Evolutionary conservation across 2,797 vertebrate genomes (phyloP).

Genomic region (Neosilurus mollespiculum): DNA sequence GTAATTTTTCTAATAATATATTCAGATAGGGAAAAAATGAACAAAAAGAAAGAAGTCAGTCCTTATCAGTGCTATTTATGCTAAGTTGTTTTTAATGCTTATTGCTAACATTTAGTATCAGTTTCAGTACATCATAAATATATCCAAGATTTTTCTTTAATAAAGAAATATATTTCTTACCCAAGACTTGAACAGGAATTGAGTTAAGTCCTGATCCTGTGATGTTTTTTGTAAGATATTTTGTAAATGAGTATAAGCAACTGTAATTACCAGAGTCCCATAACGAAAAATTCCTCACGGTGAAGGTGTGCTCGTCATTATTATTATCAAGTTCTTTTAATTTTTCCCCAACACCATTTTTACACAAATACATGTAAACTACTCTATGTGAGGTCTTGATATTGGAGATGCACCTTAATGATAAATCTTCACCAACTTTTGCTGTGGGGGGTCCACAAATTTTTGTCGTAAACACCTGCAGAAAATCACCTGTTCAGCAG

Average conservation of each 20-base stretch:
- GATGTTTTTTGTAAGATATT: not conserved
- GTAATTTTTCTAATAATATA: not conserved
- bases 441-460: not conserved
- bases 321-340: not conserved
- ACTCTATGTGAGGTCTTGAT: not conserved
- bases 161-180: not conserved
- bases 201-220: not conserved
- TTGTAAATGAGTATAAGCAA: not conserved
- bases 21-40: not conserved
- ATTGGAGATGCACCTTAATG: not conserved
- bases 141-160: not conserved
- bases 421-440: not conserved
- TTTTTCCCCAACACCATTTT: constrained; percentile 19
- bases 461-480: not conserved
- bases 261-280: constrained; percentile 22
- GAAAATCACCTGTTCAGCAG: not conserved
- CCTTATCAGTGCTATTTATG: not conserved
- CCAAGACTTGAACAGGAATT: constrained; percentile 9
- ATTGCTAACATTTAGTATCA: not conserved
- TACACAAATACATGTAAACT: constrained; percentile 19
- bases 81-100: not conserved
- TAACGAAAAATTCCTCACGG: constrained; percentile 5
- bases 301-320: not conserved
- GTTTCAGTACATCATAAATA: not conserved
- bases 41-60: not conserved